Percentiles rank a stretch among this genome's conserved stretches.
phyloP scores from a whole-genome alignment of 2,797 vertebrate genomes.

The Intellagama lesueurii region DNA sequence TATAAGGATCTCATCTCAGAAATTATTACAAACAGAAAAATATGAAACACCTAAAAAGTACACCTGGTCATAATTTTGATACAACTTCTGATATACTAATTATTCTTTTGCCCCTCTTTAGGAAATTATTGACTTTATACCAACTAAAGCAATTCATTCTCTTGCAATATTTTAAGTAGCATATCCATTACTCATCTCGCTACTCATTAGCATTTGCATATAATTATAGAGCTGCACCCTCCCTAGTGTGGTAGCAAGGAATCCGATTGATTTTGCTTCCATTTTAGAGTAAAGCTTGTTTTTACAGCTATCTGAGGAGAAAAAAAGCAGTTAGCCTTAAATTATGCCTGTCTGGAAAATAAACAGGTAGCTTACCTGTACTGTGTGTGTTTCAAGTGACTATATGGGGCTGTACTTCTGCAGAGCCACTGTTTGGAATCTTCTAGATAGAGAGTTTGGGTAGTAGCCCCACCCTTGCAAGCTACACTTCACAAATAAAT shows the following conservation, averaged over 20 bases:
- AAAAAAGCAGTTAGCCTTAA: not conserved
- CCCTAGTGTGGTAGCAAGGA: too few species aligned
- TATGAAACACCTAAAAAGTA: not conserved
- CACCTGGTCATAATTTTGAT: not conserved
- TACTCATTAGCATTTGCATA: not conserved
- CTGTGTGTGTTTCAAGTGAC: too few species aligned
- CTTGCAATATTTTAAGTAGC: not conserved
- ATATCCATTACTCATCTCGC: not conserved
- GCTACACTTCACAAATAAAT: too few species aligned
- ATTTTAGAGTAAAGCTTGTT: not conserved
- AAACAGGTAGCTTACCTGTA: too few species aligned
- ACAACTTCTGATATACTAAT: not conserved
- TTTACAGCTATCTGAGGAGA: not conserved
- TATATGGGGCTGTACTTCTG: too few species aligned
- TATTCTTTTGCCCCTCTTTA: not conserved
- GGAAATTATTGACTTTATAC: not conserved
- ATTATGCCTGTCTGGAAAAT: too few species aligned
- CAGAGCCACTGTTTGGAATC: too few species aligned
- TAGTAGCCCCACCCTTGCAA: too few species aligned
- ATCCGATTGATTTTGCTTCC: not conserved
- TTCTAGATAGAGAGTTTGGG: too few species aligned
- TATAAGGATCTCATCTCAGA: not conserved
- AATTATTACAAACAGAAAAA: not conserved
- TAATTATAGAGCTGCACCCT: not conserved
- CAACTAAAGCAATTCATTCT: not conserved